phyloP scores from a whole-genome alignment of 1,140 invertebrate genomes.

The Palaemon carinicauda region DNA sequence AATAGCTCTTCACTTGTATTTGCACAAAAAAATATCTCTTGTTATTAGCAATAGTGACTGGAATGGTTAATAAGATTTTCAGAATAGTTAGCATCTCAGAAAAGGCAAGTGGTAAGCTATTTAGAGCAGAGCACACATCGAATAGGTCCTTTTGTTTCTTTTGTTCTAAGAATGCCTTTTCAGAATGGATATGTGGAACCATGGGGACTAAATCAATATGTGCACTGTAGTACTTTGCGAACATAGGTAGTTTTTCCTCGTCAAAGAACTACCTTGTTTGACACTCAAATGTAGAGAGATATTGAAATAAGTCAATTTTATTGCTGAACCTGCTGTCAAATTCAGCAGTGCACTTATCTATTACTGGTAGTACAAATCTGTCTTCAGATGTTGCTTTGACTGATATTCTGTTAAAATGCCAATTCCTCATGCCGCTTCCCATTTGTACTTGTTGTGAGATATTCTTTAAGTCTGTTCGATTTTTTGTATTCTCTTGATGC shows the following conservation, averaged over 20 bases:
- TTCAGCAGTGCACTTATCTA: too few species aligned
- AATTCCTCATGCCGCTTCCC: conserved; percentile 12
- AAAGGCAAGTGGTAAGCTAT: conserved; percentile 23
- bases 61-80: too few species aligned
- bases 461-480: too few species aligned
- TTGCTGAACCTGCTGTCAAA: too few species aligned
- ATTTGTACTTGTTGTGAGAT: background rate
- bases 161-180: conserved; percentile 17
- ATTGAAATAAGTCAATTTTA: background rate
- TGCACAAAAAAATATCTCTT: too few species aligned
- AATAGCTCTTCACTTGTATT: too few species aligned
- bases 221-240: conserved; percentile 6
- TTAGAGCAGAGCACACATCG: background rate
- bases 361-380: background rate
- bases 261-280: background rate
- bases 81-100: conserved; percentile 16
- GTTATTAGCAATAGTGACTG: too few species aligned
- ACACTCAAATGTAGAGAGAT: background rate
- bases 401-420: background rate
- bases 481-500: background rate
- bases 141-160: background rate
- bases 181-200: conserved; percentile 2
- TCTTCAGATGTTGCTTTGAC: conserved; percentile 3
- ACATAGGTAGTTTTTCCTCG: conserved; percentile 4
- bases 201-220: conserved; percentile 13